phyloP scores from a whole-genome alignment of 2,113 vertebrate genomes.

The Clarias macrocephalus region DNA sequence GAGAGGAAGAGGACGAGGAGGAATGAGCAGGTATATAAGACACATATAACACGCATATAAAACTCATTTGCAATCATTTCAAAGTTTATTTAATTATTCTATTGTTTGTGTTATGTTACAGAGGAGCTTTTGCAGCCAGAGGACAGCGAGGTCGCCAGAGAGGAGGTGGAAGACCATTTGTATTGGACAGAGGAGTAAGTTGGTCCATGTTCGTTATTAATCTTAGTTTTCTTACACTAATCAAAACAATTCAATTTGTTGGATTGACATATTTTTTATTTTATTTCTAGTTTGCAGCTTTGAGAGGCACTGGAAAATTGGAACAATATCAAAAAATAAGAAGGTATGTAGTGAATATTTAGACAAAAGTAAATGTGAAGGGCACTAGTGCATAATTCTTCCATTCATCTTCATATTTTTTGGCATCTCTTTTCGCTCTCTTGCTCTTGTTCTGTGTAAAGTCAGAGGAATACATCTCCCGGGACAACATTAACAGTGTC shows the following conservation, averaged over 20 bases:
- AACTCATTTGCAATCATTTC: background rate
- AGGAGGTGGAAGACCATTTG: slow-evolving; percentile 47
- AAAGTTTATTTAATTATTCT: background rate
- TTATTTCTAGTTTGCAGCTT: slow-evolving; percentile 42
- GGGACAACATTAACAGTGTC: slow-evolving; percentile 71
- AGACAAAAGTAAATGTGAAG: background rate
- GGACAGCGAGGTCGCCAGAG: slow-evolving; percentile 33
- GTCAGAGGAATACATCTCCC: slow-evolving; percentile 63
- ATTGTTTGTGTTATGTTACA: slow-evolving; percentile 29
- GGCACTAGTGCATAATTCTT: background rate
- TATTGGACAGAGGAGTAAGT: slow-evolving; percentile 60
- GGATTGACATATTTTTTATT: background rate
- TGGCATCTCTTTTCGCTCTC: background rate
- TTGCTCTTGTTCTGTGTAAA: slow-evolving; percentile 36
- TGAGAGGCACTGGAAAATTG: slow-evolving; percentile 38
- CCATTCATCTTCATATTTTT: background rate
- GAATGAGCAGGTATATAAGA: slow-evolving; percentile 50
- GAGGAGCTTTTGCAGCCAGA: slow-evolving; percentile 54
- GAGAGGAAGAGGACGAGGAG: slow-evolving; percentile 45
- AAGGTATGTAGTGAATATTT: slow-evolving; percentile 49
- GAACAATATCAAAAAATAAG: slow-evolving; percentile 54
- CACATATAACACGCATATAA: background rate
- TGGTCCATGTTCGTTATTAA: background rate
- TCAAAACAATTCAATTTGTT: background rate
- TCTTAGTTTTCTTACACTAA: background rate